These are phyloP conservation scores for Acropora yongei DNA, from an alignment of 64 coral and sea anemone species.

Conservation along the genomic window DNA sequence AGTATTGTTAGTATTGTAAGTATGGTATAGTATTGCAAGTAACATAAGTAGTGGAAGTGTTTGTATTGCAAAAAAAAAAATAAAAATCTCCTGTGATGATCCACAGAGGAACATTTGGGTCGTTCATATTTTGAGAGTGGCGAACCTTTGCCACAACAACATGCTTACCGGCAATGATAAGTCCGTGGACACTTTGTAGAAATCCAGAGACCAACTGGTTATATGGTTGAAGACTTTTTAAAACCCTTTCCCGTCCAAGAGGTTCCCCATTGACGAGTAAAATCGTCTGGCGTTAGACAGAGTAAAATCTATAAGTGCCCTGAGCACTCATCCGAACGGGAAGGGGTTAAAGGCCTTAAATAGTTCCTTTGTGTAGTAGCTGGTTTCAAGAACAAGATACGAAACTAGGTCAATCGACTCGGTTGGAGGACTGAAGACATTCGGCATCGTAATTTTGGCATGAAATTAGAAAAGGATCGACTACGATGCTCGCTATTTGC, in stretches of 20 bases:
- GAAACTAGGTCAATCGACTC: slow-evolving; percentile 43
- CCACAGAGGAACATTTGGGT: slow-evolving; percentile 26
- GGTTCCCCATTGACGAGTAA: too few relatives aligned
- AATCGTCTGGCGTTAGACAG: too few relatives aligned
- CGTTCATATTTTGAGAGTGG: slow-evolving; percentile 44
- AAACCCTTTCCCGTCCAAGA: too few relatives aligned
- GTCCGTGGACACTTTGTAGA: slow-evolving; percentile 31
- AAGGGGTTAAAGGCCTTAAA: not conserved
- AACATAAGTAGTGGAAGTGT: too few relatives aligned
- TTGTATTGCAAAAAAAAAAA: too few relatives aligned
- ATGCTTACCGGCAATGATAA: slow-evolving; percentile 44
- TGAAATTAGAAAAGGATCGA: slow-evolving; percentile 35
- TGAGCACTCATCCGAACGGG: too few relatives aligned
- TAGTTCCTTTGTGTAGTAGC: slow-evolving; percentile 37
- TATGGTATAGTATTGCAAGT: too few relatives aligned
- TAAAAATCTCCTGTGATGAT: not conserved
- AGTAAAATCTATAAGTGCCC: too few relatives aligned
- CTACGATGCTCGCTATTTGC: slow-evolving; percentile 40
- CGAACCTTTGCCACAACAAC: slow-evolving; percentile 50
- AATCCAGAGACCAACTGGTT: slow-evolving; percentile 29
- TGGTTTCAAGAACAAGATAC: slow-evolving; percentile 54
- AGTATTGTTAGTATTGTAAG: too few relatives aligned
- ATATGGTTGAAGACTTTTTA: slow-evolving; percentile 3
- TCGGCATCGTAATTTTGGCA: slow-evolving; percentile 27
- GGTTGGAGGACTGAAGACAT: slow-evolving; percentile 33